Percentiles rank a stretch among this genome's conserved stretches.
Evolutionary conservation across 2,797 vertebrate species (phyloP).

Genomic region (Antennarius maculatus): DNA sequence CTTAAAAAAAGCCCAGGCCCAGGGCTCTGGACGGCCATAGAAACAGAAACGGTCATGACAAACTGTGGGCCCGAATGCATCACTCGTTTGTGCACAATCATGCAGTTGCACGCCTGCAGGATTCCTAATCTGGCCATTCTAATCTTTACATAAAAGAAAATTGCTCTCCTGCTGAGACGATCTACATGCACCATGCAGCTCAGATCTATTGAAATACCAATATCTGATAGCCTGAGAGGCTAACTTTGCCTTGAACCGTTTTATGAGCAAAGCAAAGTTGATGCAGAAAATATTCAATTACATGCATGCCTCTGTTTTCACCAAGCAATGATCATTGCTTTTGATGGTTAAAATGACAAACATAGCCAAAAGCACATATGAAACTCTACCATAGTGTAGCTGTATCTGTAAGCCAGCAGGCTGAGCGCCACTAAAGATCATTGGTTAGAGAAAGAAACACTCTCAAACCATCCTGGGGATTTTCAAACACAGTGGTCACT

Average conservation of each 20-base stretch:
- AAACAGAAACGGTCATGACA: constrained; percentile 53
- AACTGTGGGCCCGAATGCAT: constrained; percentile 34
- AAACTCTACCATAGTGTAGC: constrained; percentile 7
- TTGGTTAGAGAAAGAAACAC: constrained; percentile 5
- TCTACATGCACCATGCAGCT: background rate
- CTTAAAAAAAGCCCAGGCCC: constrained; percentile 60
- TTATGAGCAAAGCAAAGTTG: constrained; percentile 9
- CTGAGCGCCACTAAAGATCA: background rate
- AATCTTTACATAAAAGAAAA: constrained; percentile 7
- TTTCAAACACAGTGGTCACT: background rate
- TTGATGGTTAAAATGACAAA: constrained; percentile 5
- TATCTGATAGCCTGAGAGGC: background rate
- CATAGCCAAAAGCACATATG: constrained; percentile 5
- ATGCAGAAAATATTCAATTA: background rate
- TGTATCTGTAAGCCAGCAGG: background rate
- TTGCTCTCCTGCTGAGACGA: background rate
- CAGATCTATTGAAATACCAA: constrained; percentile 1
- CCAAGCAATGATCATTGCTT: background rate
- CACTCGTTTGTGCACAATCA: constrained; percentile 14
- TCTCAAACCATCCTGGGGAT: background rate
- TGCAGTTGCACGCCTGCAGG: constrained; percentile 1
- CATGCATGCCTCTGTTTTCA: background rate
- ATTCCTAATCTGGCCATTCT: constrained; percentile 1
- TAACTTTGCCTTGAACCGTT: background rate
- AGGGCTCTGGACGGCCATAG: constrained; percentile 48